phyloP scores from a whole-genome alignment of 2,888 invertebrate genomes.

The Aelia acuminata region DNA sequence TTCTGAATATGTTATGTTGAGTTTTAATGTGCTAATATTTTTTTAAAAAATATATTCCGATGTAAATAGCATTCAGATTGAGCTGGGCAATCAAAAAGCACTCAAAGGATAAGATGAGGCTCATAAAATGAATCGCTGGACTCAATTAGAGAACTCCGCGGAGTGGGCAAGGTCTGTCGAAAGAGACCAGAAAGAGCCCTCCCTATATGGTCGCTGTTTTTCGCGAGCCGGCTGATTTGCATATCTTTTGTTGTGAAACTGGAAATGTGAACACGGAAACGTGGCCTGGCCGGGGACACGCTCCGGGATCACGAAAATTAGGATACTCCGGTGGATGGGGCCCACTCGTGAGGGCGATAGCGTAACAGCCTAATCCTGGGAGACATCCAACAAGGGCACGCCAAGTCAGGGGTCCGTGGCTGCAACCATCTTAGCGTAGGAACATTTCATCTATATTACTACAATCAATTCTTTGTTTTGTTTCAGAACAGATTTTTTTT shows the following conservation, averaged over 20 bases:
- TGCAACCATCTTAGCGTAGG: not conserved
- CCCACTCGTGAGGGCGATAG: slow-evolving; percentile 49
- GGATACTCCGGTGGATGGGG: slow-evolving; percentile 54
- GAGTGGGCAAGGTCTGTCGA: slow-evolving; percentile 50
- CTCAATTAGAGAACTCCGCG: not conserved
- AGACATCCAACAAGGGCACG: not conserved
- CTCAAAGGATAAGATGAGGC: not conserved
- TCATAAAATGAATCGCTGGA: not conserved
- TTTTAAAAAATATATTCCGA: no score
- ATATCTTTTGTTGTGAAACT: slow-evolving; percentile 63
- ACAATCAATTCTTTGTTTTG: not conserved
- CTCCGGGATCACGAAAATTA: slow-evolving; percentile 61
- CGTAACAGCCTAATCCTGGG: slow-evolving; percentile 17
- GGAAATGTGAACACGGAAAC: slow-evolving; percentile 61
- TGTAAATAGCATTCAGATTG: not conserved
- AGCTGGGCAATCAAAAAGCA: not conserved
- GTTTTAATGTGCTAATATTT: not conserved
- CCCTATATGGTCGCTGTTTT: slow-evolving; percentile 55
- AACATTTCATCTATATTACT: not conserved
- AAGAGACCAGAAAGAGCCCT: slow-evolving; percentile 15
- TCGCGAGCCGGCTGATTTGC: slow-evolving; percentile 55
- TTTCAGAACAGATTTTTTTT: no score
- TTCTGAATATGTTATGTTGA: not conserved
- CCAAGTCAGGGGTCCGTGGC: not conserved
- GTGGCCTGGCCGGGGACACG: slow-evolving; percentile 54